Evolutionary conservation across 2,888 invertebrate species (phyloP), one percentile per base, ranked within the genome.

Genomic region (Didymodactylos carnosus): DNA sequence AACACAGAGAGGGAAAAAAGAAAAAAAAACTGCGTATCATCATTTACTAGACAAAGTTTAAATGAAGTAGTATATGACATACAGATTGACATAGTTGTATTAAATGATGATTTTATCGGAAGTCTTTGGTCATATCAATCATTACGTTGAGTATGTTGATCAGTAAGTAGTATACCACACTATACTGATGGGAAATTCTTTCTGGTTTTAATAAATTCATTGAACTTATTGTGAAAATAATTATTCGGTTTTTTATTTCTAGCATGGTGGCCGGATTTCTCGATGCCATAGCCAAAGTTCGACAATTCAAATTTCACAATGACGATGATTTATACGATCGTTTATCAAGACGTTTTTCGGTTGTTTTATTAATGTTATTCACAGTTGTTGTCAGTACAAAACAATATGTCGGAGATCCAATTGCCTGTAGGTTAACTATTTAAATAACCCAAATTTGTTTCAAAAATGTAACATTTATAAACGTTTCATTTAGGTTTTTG

Each of bases 381-480:
- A 75, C 76, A 39, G 72, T 76, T 70, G 71, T 76, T 49, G 76
- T 76, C 35, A 74, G 72, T 53, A 53, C 73, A 2, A 76, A 76
- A 53, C 76, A 76, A 71, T 76, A 76, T 51, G 76, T 76, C 23
- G 76, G 76, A 23, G 76, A 76, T 49, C 76, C 40, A 23, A 71
- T 43, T 19, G 43, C 43, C 19, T 71, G 43, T 35, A 53, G 5
- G 27, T 25, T 11, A 25, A 7, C 13, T 35, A 72, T 51, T 40
- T 40, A 25, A 51, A 27, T 72, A 39, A 40, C 62, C 40, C 14
- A 69, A 69, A n/a, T 46, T 46, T n/a, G 23, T 46, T 46, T n/a
- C 23, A 46, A 19, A n/a, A 19, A 46, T 5, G 46, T 23, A 5
- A 5, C 23, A 7, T 5, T 46, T 46, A 46, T 46, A 53, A 41